Base-by-base conservation (phyloP, 2,888 invertebrate genomes). In the Amiota minor region DNA sequence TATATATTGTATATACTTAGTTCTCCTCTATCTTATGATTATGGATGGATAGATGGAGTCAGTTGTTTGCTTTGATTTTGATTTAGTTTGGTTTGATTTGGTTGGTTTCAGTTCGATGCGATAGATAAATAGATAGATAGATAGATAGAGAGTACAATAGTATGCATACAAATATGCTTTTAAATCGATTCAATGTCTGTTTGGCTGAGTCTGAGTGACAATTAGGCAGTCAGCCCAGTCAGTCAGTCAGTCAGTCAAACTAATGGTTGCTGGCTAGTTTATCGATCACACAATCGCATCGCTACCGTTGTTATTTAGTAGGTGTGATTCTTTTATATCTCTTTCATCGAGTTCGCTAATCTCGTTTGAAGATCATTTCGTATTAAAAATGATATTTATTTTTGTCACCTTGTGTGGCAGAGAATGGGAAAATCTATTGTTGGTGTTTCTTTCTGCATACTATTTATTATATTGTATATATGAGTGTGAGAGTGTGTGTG, bases 261-360 rank as follows among this genome's bases (percentile, higher is more conserved):
- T 35, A 35, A 12, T n/a, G 53, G 12, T 12, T 53, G 4, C 3
- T 53, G 53, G 14, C 14, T 53, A 6, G 53, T 12, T 53, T 12
- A 61, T 50, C 70, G 69, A 67, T 67, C 73, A 50, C 8, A 12
- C 72, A 9, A 68, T 59, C 45, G 46, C 4, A 10, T 49, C 47
- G 72, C 80, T 76, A 75, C 77, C 59, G 77, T 72, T 73, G 74
- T 81, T 83, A 81, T 83, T 84, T 83, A 83, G 83, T 84, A 85
- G 83, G 84, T 84, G 84, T 83, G 82, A 85, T 82, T 84, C 84
- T 82, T 77, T 82, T 84, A 81, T 82, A 84, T 62, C 23, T 62
- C 23, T 62, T 23, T 62, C 12, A 12, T 23, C 61, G 35, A 16
- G 35, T 23, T 35, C 61, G 61, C 35, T 62, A 23, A 62, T 62